phyloP scores from a whole-genome alignment of 1,140 invertebrate genomes.

The Eufriesea mexicana region DNA sequence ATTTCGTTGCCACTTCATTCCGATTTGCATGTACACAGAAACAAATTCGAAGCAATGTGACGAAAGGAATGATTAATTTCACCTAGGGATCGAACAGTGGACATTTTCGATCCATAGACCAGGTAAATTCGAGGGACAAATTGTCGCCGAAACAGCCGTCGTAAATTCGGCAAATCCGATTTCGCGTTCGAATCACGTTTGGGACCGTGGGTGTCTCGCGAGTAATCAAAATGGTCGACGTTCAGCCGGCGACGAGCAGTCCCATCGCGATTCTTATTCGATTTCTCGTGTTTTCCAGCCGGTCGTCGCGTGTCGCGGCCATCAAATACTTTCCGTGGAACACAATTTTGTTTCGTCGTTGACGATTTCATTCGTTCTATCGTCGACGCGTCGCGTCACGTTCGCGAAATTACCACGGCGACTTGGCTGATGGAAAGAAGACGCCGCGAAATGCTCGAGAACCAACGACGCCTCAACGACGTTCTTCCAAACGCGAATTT shows the following conservation, averaged over 20 bases:
- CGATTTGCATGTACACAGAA: neutral
- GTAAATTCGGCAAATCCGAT: constrained; percentile 53
- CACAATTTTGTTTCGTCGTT: constrained; percentile 37
- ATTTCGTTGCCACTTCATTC: neutral
- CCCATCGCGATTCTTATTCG: constrained; percentile 44
- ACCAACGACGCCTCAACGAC: too few relatives aligned
- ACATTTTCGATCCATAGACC: neutral
- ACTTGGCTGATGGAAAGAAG: neutral
- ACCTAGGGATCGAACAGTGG: neutral
- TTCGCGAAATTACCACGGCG: neutral
- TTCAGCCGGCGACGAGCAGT: neutral
- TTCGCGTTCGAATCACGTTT: constrained; percentile 58
- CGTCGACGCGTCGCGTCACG: constrained; percentile 10
- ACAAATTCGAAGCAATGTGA: too few relatives aligned
- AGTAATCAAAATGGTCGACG: constrained; percentile 58
- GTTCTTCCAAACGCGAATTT: neutral
- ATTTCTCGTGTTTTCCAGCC: constrained; percentile 23
- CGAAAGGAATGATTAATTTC: neutral
- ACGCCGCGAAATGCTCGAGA: neutral
- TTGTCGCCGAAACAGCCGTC: constrained; percentile 4
- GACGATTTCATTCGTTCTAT: neutral
- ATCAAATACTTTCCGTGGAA: constrained; percentile 37
- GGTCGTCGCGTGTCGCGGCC: constrained; percentile 25
- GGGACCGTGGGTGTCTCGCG: constrained; percentile 43
- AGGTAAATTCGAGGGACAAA: neutral